Percentiles rank a stretch among this genome's conserved stretches.
phyloP scores from a whole-genome alignment of 2,888 invertebrate genomes.

The Oscheius sp. region DNA sequence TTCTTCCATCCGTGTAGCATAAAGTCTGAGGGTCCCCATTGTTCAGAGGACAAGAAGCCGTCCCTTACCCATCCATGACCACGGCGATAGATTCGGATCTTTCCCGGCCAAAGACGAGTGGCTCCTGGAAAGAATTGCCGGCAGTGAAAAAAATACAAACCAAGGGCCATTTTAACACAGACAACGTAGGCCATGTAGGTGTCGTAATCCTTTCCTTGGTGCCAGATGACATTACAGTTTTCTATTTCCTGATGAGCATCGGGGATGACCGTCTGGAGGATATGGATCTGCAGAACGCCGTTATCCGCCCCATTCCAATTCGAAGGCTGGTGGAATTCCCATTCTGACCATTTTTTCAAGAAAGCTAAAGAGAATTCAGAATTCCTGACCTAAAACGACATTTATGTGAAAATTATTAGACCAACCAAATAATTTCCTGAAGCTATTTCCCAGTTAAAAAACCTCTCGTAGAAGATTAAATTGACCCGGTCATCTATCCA shows the following conservation, averaged over 20 bases:
- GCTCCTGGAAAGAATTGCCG: conserved; percentile 44
- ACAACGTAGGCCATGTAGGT: conserved; percentile 70
- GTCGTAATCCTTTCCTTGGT: conserved; percentile 62
- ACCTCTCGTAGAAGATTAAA: conserved; percentile 71
- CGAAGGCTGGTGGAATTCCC: conserved; percentile 62
- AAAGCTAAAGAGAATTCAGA: conserved; percentile 52
- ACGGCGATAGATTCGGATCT: conserved; percentile 61
- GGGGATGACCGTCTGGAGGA: conserved; percentile 64
- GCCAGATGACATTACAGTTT: conserved; percentile 66
- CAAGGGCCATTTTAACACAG: conserved; percentile 65
- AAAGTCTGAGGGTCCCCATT: conserved; percentile 54
- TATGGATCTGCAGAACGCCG: conserved; percentile 68
- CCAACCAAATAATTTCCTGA: conserved; percentile 68
- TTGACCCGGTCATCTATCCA: conserved; percentile 71
- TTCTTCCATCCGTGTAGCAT: conserved; percentile 69
- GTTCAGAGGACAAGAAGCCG: conserved; percentile 60
- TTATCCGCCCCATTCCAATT: conserved; percentile 70
- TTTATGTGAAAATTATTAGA: no score
- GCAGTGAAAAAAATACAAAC: conserved; percentile 30
- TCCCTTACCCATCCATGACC: conserved; percentile 66
- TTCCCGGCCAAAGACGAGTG: conserved; percentile 61
- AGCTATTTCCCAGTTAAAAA: conserved; percentile 73
- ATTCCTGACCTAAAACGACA: conserved; percentile 58
- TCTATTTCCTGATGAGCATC: conserved; percentile 52
- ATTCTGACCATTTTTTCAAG: conserved; percentile 60